Evolutionary conservation across 2,888 invertebrate genomes (phyloP), one percentile per base, ranked within the genome.

Genomic region (Cheilosia urbana): DNA sequence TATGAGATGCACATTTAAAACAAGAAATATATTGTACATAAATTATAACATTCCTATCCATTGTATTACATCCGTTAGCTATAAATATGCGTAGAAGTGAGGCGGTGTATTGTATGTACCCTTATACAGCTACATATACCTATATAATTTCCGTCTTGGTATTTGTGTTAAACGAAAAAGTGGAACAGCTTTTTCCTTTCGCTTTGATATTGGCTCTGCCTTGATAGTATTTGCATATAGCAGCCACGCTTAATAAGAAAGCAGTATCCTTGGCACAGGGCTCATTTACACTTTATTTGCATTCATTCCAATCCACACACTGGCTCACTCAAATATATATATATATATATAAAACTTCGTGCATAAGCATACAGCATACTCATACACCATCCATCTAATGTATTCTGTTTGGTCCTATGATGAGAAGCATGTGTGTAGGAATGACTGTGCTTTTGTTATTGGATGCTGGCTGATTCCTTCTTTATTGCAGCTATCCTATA

Each of bases 221-320:
- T 37, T 24, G 15, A 51, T 24, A 47, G 21, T 21, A 53, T 17
- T 2, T 21, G 19, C n/a, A 34, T 49, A 30, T 24, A 21, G 24
- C 27, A 58, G 62, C 58, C 47, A 55, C 19, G 58, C 45, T 60
- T 71, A 77, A 72, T 77, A 71, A 72, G 24, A 11, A 66, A 68
- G 68, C 49, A 62, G 63, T 73, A 55, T 71, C 58, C 65, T 65
- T 47, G 65, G 77, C 75, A 65, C 53, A 51, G 40, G 55, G 63
- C 71, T 80, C 77, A 84, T 87, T 85, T 84, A 34, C 82, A 87
- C 79, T 80, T 80, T 73, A 85, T 82, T 85, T 84, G 60, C 66
- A 79, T 79, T 73, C 34, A 68, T 69, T 84, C 51, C 55, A 47
- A 71, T 37, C 34, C 45, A 71, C 51, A 13, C 68, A 71, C 55